Base-by-base conservation (phyloP, 1,140 invertebrate species). In the Neotoxoptera formosana region DNA sequence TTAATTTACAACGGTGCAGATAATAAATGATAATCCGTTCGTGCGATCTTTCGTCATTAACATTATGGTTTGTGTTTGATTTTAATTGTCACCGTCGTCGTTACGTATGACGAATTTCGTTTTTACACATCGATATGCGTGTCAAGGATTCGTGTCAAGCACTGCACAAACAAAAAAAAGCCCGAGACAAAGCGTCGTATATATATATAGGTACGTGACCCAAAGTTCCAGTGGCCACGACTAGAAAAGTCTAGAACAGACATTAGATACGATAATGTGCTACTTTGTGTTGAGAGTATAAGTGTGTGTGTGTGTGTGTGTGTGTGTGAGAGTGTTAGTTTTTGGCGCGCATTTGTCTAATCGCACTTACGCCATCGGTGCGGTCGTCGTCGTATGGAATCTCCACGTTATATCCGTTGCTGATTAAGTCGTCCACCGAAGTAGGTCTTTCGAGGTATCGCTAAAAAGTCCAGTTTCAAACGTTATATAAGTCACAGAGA, bases 391-490 rank as follows among this genome's bases (percentile, higher is more conserved):
- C 53, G n/a, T 93, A 93, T 36, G 94, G 88, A 21, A 90, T 81
- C 90, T 94, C 92, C 88, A 94, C 93, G 60, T 94, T 93, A 93
- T 87, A 94, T 76, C 94, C 94, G 81, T 94, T 94, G 90, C 94
- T 94, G 67, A 51, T 47, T 86, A 94, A 93, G 91, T 94, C 94
- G 81, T 94, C 94, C 87, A 94, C 94, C n/a, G 60, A 76, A 76
- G 92, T 94, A 36, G 81, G 89, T 94, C 53, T 93, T 67, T 83
- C 36, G n/a, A 91, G 48, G 41, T 93, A 93, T 76, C 94, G 94
- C 94, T 94, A 93, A 81, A 94, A 93, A 94, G 84, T 94, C 41
- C 91, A 45, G 67, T 83, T 92, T 48, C 17, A 92, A 81, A 92
- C 41, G n/a, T 41, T 84, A 45, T 76, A 17, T 76, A 34, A 34